phyloP scores from a whole-genome alignment of 2,797 vertebrate species.

The Oryzias sinensis region DNA sequence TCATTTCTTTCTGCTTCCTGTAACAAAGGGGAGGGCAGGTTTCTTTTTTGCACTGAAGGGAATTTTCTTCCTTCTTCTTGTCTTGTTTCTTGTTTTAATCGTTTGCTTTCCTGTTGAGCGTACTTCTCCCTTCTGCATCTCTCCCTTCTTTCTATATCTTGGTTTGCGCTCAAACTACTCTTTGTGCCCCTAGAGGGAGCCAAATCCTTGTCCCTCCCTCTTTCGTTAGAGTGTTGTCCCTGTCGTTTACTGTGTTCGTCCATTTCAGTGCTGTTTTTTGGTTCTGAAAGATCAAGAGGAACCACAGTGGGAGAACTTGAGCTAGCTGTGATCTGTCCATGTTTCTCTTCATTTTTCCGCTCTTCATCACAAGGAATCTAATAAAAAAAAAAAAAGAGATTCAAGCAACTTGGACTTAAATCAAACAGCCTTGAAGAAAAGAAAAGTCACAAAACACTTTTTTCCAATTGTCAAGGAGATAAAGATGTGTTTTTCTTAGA shows the following conservation, averaged over 20 bases:
- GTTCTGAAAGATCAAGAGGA: conserved; percentile 2
- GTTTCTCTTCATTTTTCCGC: conserved; percentile 84
- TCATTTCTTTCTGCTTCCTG: conserved; percentile 59
- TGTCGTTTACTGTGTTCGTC: conserved; percentile 38
- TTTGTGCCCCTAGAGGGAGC: conserved; percentile 55
- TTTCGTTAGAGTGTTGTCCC: conserved; percentile 17
- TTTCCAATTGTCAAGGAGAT: too few species aligned
- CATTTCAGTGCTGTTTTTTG: conserved; percentile 67
- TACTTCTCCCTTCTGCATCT: conserved; percentile 9
- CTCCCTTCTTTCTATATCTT: not conserved
- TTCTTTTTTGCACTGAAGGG: conserved; percentile 10
- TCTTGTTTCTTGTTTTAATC: conserved; percentile 14
- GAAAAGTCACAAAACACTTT: too few species aligned
- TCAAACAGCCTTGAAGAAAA: too few species aligned
- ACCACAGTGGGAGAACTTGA: not conserved
- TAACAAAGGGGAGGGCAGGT: conserved; percentile 17
- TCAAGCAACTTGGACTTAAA: too few species aligned
- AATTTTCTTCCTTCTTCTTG: conserved; percentile 17
- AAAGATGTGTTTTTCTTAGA: too few species aligned
- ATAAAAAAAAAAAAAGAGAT: too few species aligned
- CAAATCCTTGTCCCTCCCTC: conserved; percentile 17
- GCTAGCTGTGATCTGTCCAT: conserved; percentile 55
- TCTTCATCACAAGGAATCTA: conserved; percentile 52
- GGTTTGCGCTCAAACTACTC: not conserved
- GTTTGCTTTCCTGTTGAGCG: conserved; percentile 21